A percentile compares a stretch with the other conserved stretches of the same genome.
Conservation (phyloP, 64 coral and sea anemone genomes). For the Pocillopora damicornis region DNA sequence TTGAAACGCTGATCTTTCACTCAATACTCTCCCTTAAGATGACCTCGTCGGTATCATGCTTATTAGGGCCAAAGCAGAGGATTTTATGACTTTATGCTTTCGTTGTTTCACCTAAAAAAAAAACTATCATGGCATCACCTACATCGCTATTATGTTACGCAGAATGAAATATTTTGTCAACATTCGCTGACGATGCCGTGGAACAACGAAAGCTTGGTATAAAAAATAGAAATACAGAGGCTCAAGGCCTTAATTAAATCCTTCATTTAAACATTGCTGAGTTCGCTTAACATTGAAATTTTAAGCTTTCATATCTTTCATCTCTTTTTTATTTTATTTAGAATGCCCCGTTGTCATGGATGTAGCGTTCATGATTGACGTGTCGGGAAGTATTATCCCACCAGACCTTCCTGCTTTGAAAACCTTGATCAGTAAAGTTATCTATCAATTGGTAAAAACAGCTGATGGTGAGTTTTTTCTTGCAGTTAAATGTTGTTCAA, state of each 20-base stretch:
- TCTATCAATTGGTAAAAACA: neutral
- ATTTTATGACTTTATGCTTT: no score
- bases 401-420: neutral
- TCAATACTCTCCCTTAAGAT: no score
- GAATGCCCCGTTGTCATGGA: constrained; percentile 19
- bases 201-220: no score
- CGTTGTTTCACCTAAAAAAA: no score
- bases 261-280: neutral
- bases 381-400: neutral
- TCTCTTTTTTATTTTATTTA: neutral
- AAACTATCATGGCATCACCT: no score
- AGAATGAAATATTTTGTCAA: no score
- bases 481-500: neutral
- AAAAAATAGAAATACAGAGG: no score
- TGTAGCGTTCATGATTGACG: constrained; percentile 23
- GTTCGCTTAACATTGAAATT: neutral
- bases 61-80: no score
- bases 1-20: no score
- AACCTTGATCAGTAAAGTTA: neutral
- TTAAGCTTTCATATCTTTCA: neutral
- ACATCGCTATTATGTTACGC: no score
- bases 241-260: neutral
- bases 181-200: no score
- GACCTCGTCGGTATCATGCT: no score
- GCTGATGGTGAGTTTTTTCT: neutral